Base-by-base conservation (phyloP, 2,888 invertebrate genomes). In the Coenonympha arcania region DNA sequence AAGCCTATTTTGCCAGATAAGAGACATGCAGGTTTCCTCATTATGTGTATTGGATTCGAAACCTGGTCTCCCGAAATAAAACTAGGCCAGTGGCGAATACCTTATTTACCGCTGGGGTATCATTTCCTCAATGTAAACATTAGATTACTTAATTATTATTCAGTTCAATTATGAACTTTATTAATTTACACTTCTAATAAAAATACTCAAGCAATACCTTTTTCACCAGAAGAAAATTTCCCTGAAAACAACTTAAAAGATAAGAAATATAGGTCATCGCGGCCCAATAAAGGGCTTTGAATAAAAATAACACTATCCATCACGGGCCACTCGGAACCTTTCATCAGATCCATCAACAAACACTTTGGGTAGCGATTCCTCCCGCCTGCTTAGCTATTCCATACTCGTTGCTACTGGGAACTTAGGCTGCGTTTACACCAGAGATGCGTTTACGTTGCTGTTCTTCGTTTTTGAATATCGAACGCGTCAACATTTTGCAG, bases 241-340 rank as follows among this genome's bases (percentile, higher is more conserved):
- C 8, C 3, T 8, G 2, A 8, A 33, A 33, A 33, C 31, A 16
- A 33, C n/a, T n/a, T n/a, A n/a, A n/a, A n/a, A n/a, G 8, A 33
- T 33, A 33, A 33, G 16, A 26, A 33, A 33, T 15, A 4, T 15
- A 16, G 16, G 31, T 8, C 15, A 16, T 9, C 16, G 18, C 18
- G 4, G 36, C n/a, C 11, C 20, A 39, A 15, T 39, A 39, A 39
- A 37, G 39, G 24, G 16, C 13, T 28, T 18, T 40, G 18, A 40
- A 40, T 36, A 24, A 39, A 39, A 24, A 22, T 40, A 40, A n/a
- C 24, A 39, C 11, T n/a, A 40, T 40, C 28, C 40, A 40, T 40
- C 26, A 40, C n/a, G n/a, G 1, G 24, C 9, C 26, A 40, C 40
- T 40, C 18, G 4, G 28, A 28, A 20, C 28, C 28, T 40, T 26